phyloP scores from a whole-genome alignment of 2,888 invertebrate species.

The Chrysomela aeneicollis region DNA sequence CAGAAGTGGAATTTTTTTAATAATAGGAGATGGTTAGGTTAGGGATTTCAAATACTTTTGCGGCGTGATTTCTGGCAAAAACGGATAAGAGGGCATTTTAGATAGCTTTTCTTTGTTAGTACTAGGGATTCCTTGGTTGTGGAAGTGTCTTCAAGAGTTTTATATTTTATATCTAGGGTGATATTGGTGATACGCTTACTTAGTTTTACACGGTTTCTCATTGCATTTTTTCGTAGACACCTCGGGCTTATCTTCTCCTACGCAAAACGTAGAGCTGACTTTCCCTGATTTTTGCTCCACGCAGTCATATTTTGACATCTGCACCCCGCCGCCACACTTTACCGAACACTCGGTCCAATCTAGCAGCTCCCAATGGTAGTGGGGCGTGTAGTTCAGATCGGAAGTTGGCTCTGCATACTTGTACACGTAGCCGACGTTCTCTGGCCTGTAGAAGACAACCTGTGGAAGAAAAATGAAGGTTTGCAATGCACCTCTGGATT shows the following conservation, averaged over 20 bases:
- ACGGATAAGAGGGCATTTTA: no score
- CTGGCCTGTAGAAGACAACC: constrained; percentile 58
- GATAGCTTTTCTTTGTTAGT: no score
- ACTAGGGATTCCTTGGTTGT: no score
- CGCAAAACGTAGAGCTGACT: constrained; percentile 67
- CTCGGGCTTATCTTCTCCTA: constrained; percentile 59
- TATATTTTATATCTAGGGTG: no score
- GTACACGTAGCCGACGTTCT: constrained; percentile 69
- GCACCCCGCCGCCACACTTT: constrained; percentile 70
- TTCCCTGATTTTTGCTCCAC: constrained; percentile 69
- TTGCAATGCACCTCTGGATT: no score
- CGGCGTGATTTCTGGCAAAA: no score
- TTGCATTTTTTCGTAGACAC: constrained; percentile 61
- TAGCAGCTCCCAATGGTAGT: constrained; percentile 69
- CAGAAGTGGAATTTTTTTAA: no score
- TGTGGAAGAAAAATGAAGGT: constrained; percentile 39
- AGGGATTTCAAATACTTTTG: no score
- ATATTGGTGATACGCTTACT: constrained; percentile 58
- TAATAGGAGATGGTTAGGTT: no score
- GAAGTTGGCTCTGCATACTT: constrained; percentile 68
- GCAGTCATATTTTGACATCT: constrained; percentile 65
- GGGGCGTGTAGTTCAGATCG: constrained; percentile 64
- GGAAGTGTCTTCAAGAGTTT: no score
- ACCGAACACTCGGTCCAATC: constrained; percentile 71
- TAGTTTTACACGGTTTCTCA: constrained; percentile 62